phyloP scores from a whole-genome alignment of 2,113 vertebrate species.

The Coreoperca whiteheadi region DNA sequence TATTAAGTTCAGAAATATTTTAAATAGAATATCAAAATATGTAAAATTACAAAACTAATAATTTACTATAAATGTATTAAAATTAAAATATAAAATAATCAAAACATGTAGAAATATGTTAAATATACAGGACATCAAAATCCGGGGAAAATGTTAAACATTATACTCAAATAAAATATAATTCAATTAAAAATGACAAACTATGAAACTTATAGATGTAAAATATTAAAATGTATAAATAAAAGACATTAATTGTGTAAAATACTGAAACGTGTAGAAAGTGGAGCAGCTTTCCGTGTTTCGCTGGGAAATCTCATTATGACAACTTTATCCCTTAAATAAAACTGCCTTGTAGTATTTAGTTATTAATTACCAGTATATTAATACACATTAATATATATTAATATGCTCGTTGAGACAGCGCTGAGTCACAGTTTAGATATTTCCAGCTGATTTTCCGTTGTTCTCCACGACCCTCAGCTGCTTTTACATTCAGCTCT shows the following conservation, averaged over 20 bases:
- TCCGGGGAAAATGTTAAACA: background rate
- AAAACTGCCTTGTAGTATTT: no score
- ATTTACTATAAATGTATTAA: background rate
- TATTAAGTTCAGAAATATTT: background rate
- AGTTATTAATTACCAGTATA: no score
- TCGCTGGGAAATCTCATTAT: no score
- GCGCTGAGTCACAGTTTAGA: conserved; percentile 9
- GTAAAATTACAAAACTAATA: background rate
- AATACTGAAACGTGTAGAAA: no score
- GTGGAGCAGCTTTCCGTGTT: no score
- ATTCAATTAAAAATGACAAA: background rate
- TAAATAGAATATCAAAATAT: background rate
- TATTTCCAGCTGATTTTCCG: background rate
- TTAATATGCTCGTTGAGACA: background rate
- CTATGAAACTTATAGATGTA: background rate
- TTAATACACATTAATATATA: no score
- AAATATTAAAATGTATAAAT: background rate
- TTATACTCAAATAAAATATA: background rate
- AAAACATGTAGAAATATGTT: no score
- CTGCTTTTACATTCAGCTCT: conserved; percentile 56
- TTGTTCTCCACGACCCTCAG: background rate
- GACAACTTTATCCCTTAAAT: no score
- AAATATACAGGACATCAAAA: no score
- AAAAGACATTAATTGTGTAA: background rate
- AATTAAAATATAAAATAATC: background rate